These are phyloP conservation scores for Tipula unca DNA, from an alignment of 2,888 invertebrate species.

Conservation along the genomic window DNA sequence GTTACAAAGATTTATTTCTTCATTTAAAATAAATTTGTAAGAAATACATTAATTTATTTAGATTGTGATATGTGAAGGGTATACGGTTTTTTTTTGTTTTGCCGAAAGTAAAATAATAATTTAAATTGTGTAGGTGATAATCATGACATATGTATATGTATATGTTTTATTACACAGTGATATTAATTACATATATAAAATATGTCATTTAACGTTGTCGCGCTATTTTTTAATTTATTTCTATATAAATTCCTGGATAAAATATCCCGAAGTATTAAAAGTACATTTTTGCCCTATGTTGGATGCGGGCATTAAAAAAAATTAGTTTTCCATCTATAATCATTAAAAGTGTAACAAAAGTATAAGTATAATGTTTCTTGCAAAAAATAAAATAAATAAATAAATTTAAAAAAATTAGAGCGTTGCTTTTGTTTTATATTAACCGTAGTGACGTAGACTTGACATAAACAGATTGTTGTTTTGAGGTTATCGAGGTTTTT, in stretches of 20 bases:
- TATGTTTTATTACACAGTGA: neutral
- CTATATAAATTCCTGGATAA: neutral
- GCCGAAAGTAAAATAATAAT: neutral
- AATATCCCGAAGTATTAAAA: neutral
- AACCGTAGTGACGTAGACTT: too few relatives aligned
- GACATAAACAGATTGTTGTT: too few relatives aligned
- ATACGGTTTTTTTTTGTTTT: neutral
- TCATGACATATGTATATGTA: neutral
- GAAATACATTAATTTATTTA: neutral
- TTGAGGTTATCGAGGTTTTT: too few relatives aligned
- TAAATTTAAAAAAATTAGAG: too few relatives aligned
- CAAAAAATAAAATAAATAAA: too few relatives aligned
- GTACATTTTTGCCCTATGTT: too few relatives aligned
- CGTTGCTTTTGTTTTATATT: too few relatives aligned
- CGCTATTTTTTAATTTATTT: neutral
- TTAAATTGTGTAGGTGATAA: neutral
- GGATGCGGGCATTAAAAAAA: too few relatives aligned
- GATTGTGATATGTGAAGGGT: neutral
- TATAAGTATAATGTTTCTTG: too few relatives aligned
- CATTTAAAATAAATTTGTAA: neutral
- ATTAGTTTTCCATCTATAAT: too few relatives aligned
- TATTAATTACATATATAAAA: neutral
- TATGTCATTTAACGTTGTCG: neutral
- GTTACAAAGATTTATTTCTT: constrained; percentile 3
- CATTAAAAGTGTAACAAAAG: too few relatives aligned